These are phyloP conservation scores for Nycticryphes semicollaris DNA, from an alignment of 2,113 vertebrate species.

Conservation along the genomic window DNA sequence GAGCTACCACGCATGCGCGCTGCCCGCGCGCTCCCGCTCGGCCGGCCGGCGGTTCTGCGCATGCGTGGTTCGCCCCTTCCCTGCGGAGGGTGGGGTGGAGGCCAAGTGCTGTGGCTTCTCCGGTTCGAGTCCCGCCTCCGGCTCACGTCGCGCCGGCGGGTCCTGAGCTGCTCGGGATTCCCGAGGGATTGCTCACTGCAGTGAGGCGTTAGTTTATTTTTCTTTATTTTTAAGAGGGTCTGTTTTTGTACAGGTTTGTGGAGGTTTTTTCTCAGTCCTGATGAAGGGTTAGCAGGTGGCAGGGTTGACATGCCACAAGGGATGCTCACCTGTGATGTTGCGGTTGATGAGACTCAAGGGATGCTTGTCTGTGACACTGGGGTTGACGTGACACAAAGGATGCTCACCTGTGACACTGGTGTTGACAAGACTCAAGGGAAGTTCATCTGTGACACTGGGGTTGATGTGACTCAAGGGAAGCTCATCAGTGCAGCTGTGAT, in stretches of 20 bases:
- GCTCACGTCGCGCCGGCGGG: accelerated
- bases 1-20: not conserved
- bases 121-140: not conserved
- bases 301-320: not conserved
- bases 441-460: not conserved
- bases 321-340: not conserved
- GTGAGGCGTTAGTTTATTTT: not conserved
- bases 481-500: accelerated
- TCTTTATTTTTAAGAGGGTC: not conserved
- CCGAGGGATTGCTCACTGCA: accelerated
- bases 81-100: accelerated
- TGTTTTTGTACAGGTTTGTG: not conserved
- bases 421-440: not conserved
- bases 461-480: not conserved
- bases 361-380: not conserved
- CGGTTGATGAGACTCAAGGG: not conserved
- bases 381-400: not conserved
- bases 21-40: accelerated
- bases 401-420: not conserved
- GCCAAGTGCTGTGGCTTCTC: accelerated
- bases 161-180: accelerated
- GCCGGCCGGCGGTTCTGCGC: not conserved
- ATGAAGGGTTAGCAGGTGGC: not conserved
- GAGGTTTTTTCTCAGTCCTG: not conserved
- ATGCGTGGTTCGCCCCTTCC: not conserved